Percentiles rank a stretch among this genome's conserved stretches.
Conservation (phyloP, 2,797 vertebrate species). For the Chromobotia macracanthus region DNA sequence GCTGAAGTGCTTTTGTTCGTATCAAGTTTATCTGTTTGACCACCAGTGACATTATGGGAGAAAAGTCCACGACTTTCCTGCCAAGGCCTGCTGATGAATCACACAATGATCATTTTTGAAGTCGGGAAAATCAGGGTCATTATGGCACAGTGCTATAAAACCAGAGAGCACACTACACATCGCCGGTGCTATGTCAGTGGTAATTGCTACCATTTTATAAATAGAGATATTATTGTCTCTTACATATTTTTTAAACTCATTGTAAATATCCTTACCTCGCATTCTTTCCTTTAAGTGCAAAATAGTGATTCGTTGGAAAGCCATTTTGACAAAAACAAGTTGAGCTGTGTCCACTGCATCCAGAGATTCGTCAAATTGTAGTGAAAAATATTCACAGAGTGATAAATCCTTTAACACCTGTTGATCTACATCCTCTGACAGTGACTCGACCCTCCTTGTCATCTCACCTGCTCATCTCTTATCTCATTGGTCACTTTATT, state of each 20-base stretch:
- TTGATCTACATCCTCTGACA: constrained; percentile 1
- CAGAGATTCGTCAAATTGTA: constrained; percentile 39
- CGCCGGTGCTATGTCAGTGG: background rate
- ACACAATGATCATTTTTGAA: constrained; percentile 48
- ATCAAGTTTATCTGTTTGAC: constrained; percentile 48
- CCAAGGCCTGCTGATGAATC: constrained; percentile 38
- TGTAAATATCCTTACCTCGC: constrained; percentile 36
- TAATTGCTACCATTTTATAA: background rate
- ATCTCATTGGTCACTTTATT: background rate
- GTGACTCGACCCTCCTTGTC: background rate
- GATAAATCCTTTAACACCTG: constrained; percentile 37
- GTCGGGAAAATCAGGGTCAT: constrained; percentile 40
- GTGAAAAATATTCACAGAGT: constrained; percentile 41
- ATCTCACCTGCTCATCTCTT: too few species aligned
- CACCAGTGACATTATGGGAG: constrained; percentile 44
- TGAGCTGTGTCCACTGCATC: constrained; percentile 45
- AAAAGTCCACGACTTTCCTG: constrained; percentile 47
- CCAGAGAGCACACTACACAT: background rate
- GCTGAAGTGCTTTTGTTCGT: constrained; percentile 25
- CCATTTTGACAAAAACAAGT: constrained; percentile 22
- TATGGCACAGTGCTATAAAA: constrained; percentile 34
- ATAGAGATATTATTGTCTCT: constrained; percentile 19
- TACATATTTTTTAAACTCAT: constrained; percentile 34
- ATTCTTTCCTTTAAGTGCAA: constrained; percentile 27
- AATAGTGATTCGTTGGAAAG: constrained; percentile 37